These are phyloP conservation scores for Drosophila pectinifera DNA, from an alignment of 1,140 invertebrate species.

Conservation along the genomic window DNA sequence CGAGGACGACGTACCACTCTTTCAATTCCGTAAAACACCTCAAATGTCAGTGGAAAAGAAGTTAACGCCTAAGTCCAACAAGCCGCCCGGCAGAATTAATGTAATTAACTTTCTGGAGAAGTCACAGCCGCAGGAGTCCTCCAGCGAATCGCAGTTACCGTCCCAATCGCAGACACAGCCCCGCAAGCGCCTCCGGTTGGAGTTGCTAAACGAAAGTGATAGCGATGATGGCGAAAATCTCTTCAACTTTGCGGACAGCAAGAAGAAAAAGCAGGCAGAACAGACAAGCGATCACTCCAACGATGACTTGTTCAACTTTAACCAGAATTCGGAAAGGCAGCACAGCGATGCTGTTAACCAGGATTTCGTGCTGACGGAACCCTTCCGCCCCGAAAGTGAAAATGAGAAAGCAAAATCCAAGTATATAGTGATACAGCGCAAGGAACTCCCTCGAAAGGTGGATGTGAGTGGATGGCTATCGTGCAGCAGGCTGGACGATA, in stretches of 20 bases:
- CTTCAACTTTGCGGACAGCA: conserved; percentile 61
- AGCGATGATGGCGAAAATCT: conserved; percentile 66
- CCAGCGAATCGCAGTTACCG: not conserved
- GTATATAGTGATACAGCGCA: conserved; percentile 57
- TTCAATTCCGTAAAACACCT: conserved; percentile 29
- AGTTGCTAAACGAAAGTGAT: conserved; percentile 55
- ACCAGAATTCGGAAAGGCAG: not conserved
- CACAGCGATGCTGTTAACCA: conserved; percentile 5
- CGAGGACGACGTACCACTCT: not conserved
- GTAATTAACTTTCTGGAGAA: conserved; percentile 60
- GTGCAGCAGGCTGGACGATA: conserved; percentile 57
- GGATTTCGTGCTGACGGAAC: conserved; percentile 39
- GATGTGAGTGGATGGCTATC: conserved; percentile 66
- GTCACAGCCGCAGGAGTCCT: conserved; percentile 25
- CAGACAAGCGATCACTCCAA: conserved; percentile 17
- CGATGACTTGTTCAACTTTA: conserved; percentile 49
- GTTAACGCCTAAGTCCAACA: not conserved
- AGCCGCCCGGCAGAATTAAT: conserved; percentile 36
- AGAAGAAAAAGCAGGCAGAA: conserved; percentile 26
- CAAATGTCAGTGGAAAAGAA: not conserved
- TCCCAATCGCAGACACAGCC: conserved; percentile 35
- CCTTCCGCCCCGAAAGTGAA: conserved; percentile 12
- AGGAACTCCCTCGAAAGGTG: conserved; percentile 43
- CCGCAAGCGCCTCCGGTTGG: conserved; percentile 53
- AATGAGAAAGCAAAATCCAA: conserved; percentile 35